Evolutionary conservation across 2,888 invertebrate species (phyloP).

Genomic region (Himalopsyche tibetana): DNA sequence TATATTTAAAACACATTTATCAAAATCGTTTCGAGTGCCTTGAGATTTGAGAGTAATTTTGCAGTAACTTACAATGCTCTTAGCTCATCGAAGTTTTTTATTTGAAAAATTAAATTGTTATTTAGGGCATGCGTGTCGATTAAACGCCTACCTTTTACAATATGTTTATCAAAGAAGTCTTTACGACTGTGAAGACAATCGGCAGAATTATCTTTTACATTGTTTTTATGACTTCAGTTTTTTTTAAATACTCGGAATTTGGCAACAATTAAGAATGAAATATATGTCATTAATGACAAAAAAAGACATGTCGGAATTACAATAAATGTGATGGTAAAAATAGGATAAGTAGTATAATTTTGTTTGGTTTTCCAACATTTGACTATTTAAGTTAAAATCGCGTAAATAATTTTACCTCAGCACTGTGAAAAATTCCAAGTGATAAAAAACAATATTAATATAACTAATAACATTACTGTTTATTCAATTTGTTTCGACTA

Average conservation of each 20-base stretch:
- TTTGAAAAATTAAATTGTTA: slow-evolving; percentile 3
- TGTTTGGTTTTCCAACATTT: no score
- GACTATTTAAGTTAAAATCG: no score
- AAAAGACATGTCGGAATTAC: no score
- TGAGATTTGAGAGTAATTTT: slow-evolving; percentile 12
- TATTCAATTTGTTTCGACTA: no score
- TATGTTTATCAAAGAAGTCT: neutral
- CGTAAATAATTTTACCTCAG: no score
- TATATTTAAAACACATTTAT: slow-evolving; percentile 42
- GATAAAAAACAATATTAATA: no score
- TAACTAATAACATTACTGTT: no score
- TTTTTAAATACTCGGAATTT: neutral
- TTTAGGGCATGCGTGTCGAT: slow-evolving; percentile 31
- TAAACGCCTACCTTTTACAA: neutral
- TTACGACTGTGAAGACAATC: neutral
- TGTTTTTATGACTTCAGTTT: neutral
- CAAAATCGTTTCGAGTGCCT: slow-evolving; percentile 23
- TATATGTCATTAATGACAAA: neutral
- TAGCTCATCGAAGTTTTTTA: slow-evolving; percentile 13
- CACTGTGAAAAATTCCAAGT: no score
- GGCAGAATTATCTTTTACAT: neutral
- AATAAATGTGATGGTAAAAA: no score
- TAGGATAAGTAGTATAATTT: no score
- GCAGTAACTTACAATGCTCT: slow-evolving; percentile 1
- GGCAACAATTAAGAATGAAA: neutral